Percentiles rank a stretch among this genome's conserved stretches.
phyloP scores from a whole-genome alignment of 2,797 vertebrate species.

The Columba guinea region DNA sequence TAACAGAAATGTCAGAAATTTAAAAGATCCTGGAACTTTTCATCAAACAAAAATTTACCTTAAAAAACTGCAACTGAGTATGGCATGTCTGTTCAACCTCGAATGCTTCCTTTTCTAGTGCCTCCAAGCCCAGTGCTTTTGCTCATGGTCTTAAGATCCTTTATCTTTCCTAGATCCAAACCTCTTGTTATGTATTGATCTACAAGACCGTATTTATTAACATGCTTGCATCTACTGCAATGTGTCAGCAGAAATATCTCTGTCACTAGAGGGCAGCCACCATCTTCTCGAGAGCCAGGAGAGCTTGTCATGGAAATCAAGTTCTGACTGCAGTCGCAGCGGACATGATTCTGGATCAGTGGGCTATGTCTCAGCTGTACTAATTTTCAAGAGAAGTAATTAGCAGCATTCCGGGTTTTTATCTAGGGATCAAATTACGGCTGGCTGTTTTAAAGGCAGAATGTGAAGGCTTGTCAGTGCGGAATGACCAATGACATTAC shows the following conservation, averaged over 20 bases:
- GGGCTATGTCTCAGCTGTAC: constrained; percentile 63
- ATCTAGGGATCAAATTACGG: constrained; percentile 55
- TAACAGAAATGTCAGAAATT: background rate
- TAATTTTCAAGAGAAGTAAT: constrained; percentile 69
- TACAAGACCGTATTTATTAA: constrained; percentile 25
- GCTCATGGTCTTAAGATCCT: background rate
- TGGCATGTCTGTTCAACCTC: background rate
- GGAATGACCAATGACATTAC: background rate
- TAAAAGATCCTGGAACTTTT: background rate
- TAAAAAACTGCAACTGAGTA: background rate
- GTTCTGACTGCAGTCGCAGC: constrained; percentile 18
- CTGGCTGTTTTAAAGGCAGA: constrained; percentile 37
- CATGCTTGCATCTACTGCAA: background rate
- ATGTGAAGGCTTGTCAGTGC: background rate
- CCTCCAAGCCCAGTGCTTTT: background rate
- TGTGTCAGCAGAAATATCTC: constrained; percentile 48
- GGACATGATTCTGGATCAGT: constrained; percentile 66
- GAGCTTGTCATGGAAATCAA: background rate
- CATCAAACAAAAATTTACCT: background rate
- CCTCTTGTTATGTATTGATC: background rate
- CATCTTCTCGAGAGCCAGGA: constrained; percentile 68
- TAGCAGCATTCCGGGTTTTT: constrained; percentile 51
- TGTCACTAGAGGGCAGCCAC: constrained; percentile 84
- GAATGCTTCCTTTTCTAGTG: background rate
- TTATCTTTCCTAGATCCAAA: background rate